Percentiles rank a stretch among this genome's conserved stretches.
phyloP scores from a whole-genome alignment of 2,888 invertebrate genomes.

The Chromoteleia sp. region DNA sequence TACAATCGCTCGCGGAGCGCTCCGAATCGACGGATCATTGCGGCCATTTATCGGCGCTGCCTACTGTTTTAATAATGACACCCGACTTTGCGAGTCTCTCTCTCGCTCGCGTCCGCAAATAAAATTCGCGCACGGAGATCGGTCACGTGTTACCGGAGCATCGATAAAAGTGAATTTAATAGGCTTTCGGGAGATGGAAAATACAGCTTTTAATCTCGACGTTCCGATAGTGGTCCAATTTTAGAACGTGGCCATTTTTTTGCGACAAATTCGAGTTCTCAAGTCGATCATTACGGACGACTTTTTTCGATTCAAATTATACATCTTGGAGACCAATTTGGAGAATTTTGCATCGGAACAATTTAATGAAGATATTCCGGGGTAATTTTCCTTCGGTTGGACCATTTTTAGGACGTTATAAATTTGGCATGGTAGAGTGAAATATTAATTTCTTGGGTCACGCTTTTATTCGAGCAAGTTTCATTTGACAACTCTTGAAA shows the following conservation, averaged over 20 bases:
- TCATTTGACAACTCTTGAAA: too few relatives aligned
- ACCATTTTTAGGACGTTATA: too few relatives aligned
- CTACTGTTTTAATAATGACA: slow-evolving; percentile 83
- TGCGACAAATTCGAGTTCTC: too few relatives aligned
- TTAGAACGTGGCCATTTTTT: background rate
- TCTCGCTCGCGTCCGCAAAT: slow-evolving; percentile 61
- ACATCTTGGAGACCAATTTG: too few relatives aligned
- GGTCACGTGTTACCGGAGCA: slow-evolving; percentile 71
- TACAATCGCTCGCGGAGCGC: slow-evolving; percentile 79
- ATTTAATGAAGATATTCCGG: too few relatives aligned
- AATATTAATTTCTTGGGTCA: too few relatives aligned
- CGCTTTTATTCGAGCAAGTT: too few relatives aligned
- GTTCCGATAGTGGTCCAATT: slow-evolving; percentile 9
- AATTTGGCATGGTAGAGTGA: too few relatives aligned
- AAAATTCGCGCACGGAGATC: slow-evolving; percentile 70
- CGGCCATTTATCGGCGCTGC: slow-evolving; percentile 80
- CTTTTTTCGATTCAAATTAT: background rate
- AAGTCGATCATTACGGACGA: too few relatives aligned
- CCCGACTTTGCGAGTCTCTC: slow-evolving; percentile 70
- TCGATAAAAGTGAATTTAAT: slow-evolving; percentile 68
- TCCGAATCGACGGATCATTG: slow-evolving; percentile 78
- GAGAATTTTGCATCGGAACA: too few relatives aligned
- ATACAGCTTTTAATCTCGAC: slow-evolving; percentile 39
- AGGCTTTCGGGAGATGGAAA: slow-evolving; percentile 51
- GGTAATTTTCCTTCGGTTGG: too few relatives aligned